phyloP scores from a whole-genome alignment of 2,888 invertebrate genomes.

The Anaspis maculata region DNA sequence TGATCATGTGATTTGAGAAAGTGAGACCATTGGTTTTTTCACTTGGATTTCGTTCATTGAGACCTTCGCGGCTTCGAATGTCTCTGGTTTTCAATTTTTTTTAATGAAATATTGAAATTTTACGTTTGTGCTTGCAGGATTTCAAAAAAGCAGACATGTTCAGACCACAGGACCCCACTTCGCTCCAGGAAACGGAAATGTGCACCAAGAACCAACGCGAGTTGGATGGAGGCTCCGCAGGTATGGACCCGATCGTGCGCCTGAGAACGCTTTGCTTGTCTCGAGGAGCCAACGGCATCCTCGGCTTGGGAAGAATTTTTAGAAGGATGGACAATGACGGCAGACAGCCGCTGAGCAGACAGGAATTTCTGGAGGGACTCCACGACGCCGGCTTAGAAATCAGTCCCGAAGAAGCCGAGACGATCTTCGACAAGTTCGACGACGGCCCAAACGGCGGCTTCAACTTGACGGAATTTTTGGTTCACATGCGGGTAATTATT shows the following conservation, averaged over 20 bases:
- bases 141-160: no score
- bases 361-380: conserved; percentile 76
- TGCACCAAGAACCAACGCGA: conserved; percentile 66
- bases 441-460: conserved; percentile 68
- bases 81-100: no score
- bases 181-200: conserved; percentile 70
- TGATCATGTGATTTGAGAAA: no score
- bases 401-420: conserved; percentile 53
- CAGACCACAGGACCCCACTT: conserved; percentile 65
- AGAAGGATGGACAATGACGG: conserved; percentile 89
- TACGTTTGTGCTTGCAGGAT: no score
- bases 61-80: no score
- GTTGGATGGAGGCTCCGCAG: conserved; percentile 42
- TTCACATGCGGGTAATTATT: conserved; percentile 68
- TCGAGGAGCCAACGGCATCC: conserved; percentile 80
- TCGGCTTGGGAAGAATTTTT: conserved; percentile 82
- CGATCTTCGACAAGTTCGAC: conserved; percentile 70
- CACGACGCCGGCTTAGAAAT: conserved; percentile 67
- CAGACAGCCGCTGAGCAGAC: conserved; percentile 66
- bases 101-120: no score
- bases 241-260: conserved; percentile 75
- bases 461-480: conserved; percentile 82
- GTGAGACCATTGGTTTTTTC: no score
- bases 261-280: conserved; percentile 75
- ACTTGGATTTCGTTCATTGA: no score